Conservation (phyloP, 2,888 invertebrate species). For the Spilarctia lutea region DNA sequence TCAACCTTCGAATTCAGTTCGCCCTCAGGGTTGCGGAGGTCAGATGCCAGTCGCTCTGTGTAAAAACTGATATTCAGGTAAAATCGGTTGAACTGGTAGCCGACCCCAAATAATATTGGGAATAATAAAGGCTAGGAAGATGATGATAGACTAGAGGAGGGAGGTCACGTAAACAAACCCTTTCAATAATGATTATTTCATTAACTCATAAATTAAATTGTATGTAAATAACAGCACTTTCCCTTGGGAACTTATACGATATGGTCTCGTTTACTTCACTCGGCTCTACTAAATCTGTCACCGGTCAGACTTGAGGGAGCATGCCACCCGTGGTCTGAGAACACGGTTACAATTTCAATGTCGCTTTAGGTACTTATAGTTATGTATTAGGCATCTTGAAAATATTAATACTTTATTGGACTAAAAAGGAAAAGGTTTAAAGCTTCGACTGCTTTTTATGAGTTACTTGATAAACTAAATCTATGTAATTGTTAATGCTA, state of each 20-base stretch:
- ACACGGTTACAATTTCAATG: neutral
- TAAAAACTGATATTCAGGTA: too few species aligned
- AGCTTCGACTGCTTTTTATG: too few species aligned
- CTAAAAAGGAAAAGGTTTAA: too few species aligned
- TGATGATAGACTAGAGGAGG: too few species aligned
- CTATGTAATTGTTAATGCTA: too few species aligned
- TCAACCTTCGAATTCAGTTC: too few species aligned
- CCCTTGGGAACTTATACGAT: constrained; percentile 16
- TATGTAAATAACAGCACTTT: constrained; percentile 20
- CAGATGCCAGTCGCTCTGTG: too few species aligned
- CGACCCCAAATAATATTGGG: too few species aligned
- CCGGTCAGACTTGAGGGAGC: neutral
- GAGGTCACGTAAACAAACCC: neutral
- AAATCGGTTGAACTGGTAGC: too few species aligned
- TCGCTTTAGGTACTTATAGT: neutral
- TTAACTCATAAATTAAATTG: constrained; percentile 13
- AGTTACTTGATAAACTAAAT: too few species aligned
- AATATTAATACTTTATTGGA: neutral
- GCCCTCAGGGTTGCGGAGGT: too few species aligned
- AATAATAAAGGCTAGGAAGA: too few species aligned
- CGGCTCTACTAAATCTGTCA: constrained; percentile 24
- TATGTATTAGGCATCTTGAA: neutral
- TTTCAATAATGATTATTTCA: neutral
- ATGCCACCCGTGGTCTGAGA: constrained; percentile 10
- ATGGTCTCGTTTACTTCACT: constrained; percentile 6